Base-by-base conservation (phyloP, 2,888 invertebrate species). In the Agonopterix arenella region DNA sequence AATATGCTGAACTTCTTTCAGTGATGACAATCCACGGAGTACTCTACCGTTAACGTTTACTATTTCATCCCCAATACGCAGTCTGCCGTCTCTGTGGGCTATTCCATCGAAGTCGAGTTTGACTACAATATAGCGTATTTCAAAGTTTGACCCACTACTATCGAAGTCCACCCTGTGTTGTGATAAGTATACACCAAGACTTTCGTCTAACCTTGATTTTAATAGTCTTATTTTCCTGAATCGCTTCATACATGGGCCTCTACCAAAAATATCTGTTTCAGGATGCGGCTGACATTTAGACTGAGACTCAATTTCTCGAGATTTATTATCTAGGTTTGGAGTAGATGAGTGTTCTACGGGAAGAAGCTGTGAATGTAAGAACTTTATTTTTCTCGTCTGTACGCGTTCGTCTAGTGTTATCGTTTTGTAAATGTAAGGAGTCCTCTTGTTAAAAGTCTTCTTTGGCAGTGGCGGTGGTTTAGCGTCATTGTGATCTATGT, bases 41-140 rank as follows among this genome's bases (percentile, higher is more conserved):
- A 95, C 92, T 67, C 92, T 92, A 8, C 96, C 96, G 76, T 97
- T 97, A 36, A 97, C 95, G 80, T 96, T 95, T 9, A 97, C 93
- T 57, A 97, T 94, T 90, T 97, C 96, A 80, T 97, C 97, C 10
- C 96, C 96, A 52, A 96, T 91, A 64, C 93, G 91, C 54, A 98
- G 90, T 62, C 95, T 91, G 13, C 96, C 95, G 74, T 96, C 95
- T 80, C 95, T 95, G 57, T 92, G 92, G 18, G 93, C 93, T 74
- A 93, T 91, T 47, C 93, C 93, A 56, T 91, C 92, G 45, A 90
- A 84, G 59, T 93, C 92, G 46, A 93, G 82, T 67, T 92, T 92
- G 13, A 92, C 91, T 52, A 93, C 90, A 53, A 92, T 90, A 61
- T 92, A 92, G 28, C 92, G 84, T 57, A 91, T 90, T 78, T 93